Percentiles rank a stretch among this genome's conserved stretches.
Evolutionary conservation across 2,113 vertebrate species (phyloP).

Genomic region (Lagopus leucura): DNA sequence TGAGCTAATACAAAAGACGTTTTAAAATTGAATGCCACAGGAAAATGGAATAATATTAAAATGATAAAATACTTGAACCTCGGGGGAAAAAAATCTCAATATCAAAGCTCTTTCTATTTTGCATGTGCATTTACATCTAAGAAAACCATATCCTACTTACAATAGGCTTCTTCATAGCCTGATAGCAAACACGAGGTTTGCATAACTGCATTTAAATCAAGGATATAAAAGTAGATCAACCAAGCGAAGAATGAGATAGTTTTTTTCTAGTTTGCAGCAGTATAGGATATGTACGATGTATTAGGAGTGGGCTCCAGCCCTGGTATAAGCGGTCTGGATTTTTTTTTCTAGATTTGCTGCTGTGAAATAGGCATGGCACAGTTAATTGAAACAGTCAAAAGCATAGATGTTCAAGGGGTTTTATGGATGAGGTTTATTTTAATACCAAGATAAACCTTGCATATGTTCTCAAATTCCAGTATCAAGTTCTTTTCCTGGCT

Average conservation of each 20-base stretch:
- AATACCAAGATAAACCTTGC: neutral
- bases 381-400: neutral
- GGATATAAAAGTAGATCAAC: neutral
- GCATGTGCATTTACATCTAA: constrained; percentile 22
- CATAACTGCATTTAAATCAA: neutral
- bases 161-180: neutral
- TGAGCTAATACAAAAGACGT: neutral
- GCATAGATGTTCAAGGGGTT: neutral
- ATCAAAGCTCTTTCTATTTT: constrained; percentile 42
- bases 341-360: neutral
- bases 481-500: neutral
- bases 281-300: neutral
- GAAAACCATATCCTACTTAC: neutral
- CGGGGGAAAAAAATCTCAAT: neutral
- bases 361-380: accelerated
- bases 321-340: neutral
- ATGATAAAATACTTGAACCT: constrained; percentile 50
- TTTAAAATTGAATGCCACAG: constrained; percentile 11
- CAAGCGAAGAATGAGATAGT: neutral
- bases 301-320: neutral
- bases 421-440: neutral
- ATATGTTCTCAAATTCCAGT: neutral
- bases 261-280: neutral
- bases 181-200: neutral
- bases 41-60: constrained; percentile 46